These are phyloP conservation scores for Monochamus alternatus DNA, from an alignment of 2,888 invertebrate species.

Conservation along the genomic window DNA sequence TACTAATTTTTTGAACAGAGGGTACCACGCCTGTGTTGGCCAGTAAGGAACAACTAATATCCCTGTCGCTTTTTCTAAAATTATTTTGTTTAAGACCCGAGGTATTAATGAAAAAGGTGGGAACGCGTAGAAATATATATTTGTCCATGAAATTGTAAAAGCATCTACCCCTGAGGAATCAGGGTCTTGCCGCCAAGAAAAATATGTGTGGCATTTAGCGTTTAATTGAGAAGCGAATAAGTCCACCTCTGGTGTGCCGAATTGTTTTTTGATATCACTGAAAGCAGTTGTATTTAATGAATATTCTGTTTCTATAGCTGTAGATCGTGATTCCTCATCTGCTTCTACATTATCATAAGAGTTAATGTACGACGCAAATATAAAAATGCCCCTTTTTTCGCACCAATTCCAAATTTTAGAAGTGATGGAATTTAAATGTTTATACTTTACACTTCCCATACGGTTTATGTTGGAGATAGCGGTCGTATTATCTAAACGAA, in stretches of 20 bases:
- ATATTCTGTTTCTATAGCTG: slow-evolving; percentile 18
- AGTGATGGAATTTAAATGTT: slow-evolving; percentile 45
- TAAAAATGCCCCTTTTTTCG: slow-evolving; percentile 25
- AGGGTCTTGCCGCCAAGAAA: slow-evolving; percentile 54
- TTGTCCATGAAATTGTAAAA: slow-evolving; percentile 51
- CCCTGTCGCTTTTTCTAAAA: slow-evolving; percentile 52
- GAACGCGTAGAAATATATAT: slow-evolving; percentile 53
- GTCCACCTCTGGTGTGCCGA: slow-evolving; percentile 50
- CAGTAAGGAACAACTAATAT: slow-evolving; percentile 57
- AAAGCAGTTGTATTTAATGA: slow-evolving; percentile 16
- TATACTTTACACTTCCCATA: slow-evolving; percentile 52
- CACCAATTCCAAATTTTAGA: slow-evolving; percentile 54
- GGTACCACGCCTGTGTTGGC: slow-evolving; percentile 58
- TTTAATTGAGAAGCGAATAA: slow-evolving; percentile 55
- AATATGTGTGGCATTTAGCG: slow-evolving; percentile 52
- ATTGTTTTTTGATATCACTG: slow-evolving; percentile 26
- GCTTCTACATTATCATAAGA: slow-evolving; percentile 42
- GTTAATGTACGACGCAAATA: slow-evolving; percentile 44
- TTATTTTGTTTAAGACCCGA: slow-evolving; percentile 55
- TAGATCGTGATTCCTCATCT: slow-evolving; percentile 11
- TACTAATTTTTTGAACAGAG: slow-evolving; percentile 44
- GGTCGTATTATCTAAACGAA: slow-evolving; percentile 49
- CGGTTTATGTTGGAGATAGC: slow-evolving; percentile 45
- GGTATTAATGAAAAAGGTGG: slow-evolving; percentile 56
- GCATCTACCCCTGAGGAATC: slow-evolving; percentile 50